Base-by-base conservation (phyloP, 2,113 vertebrate species). In the Saccopteryx leptura region DNA sequence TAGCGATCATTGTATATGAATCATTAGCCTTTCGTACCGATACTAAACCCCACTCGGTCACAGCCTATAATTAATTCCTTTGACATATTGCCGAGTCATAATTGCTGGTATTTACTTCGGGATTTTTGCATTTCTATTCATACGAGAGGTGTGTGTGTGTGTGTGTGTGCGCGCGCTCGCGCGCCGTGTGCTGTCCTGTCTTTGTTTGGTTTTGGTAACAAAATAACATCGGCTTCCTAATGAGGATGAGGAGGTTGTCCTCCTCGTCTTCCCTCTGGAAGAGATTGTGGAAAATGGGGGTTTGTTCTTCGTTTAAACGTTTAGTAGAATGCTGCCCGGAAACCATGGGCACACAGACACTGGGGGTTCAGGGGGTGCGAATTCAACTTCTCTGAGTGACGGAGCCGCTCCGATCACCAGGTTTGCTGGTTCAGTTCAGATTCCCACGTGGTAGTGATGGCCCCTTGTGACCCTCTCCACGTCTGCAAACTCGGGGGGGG, bases 51-150 rank as follows among this genome's bases (percentile, higher is more conserved):
- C 31, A 11, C n/a, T 5, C 39, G 13, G n/a, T 39, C 65, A 18
- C 7, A 12, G n/a, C 7, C 14, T 2, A 2, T 26, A 5, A 46
- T 5, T 26, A 5, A 46, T 5, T 2, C 46, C 18, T 48, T 60
- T 10, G 2, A 9, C 5, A 21, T 12, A 31, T 23, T 9, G 8
- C 56, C 1, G 11, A 54, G 28, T 28, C 21, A 68, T 56, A 9
- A 7, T 9, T 9, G 39, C 18, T 23, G 15, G 33, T 9, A 3
- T 23, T 10, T 74, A 3, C 0, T 48, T 14, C 6, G 10, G 54
- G 12, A n/a, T 6, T 14, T 5, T 56, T 46, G 39, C 26, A 7
- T 48, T 61, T 31, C 68, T 31, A 14, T 60, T 72, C 26, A 14
- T 3, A 0, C 15, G 69, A 23, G 54, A 74, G 9, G 85, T 23